Conservation (phyloP, 37 sponge, comb jelly and placozoan species). For the Beroe ovata region DNA sequence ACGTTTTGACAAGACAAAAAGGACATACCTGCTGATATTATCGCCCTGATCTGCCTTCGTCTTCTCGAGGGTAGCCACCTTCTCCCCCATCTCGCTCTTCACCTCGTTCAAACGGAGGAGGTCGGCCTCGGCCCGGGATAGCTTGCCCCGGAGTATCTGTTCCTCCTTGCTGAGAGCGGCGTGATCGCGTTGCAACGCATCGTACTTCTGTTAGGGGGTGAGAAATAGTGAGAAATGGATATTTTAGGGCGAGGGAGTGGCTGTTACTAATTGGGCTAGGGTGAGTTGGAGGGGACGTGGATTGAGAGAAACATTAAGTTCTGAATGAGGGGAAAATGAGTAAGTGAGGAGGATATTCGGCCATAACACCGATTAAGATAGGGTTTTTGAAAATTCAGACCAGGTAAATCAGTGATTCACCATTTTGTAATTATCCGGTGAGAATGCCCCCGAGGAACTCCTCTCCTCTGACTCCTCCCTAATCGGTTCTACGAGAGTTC, state of each 20-base stretch:
- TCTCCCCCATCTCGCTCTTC: slow-evolving; percentile 50
- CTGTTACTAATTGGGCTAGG: too few species aligned
- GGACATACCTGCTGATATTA: slow-evolving; percentile 36
- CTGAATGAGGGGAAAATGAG: background rate
- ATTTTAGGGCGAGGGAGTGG: too few species aligned
- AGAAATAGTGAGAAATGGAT: background rate
- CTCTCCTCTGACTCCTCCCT: background rate
- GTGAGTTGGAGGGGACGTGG: too few species aligned
- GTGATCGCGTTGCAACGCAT: slow-evolving; percentile 26
- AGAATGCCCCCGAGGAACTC: background rate
- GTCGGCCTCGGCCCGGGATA: slow-evolving; percentile 8
- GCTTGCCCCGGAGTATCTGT: slow-evolving; percentile 62
- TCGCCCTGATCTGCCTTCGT: slow-evolving; percentile 35
- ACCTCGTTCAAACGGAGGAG: slow-evolving; percentile 15
- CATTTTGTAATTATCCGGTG: background rate
- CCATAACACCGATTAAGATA: too few species aligned
- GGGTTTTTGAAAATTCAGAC: too few species aligned
- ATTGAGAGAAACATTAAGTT: too few species aligned
- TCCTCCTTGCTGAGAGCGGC: slow-evolving; percentile 64
- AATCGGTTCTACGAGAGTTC: background rate
- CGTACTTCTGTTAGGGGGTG: slow-evolving; percentile 6
- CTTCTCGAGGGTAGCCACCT: background rate
- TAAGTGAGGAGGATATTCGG: background rate
- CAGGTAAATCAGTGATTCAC: too few species aligned
- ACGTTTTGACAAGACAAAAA: too few species aligned